These are phyloP conservation scores for Avahi laniger DNA, from an alignment of 2,797 vertebrate genomes.

Conservation along the genomic window DNA sequence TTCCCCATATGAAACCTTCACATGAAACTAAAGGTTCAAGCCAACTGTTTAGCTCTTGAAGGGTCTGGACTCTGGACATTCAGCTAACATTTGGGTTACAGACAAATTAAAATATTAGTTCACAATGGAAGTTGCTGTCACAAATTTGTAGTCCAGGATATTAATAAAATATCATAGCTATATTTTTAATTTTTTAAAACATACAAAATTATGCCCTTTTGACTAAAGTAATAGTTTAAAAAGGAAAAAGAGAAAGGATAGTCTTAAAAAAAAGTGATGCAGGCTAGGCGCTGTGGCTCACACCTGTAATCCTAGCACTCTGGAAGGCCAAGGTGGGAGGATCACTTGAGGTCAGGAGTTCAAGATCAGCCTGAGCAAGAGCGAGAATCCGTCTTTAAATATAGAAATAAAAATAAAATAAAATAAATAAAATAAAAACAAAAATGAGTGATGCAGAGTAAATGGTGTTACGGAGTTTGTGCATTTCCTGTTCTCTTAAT, in stretches of 20 bases:
- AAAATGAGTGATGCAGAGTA: neutral
- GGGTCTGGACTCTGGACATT: neutral
- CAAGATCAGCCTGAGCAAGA: too few relatives aligned
- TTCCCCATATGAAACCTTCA: neutral
- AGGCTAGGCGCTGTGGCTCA: neutral
- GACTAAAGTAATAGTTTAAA: neutral
- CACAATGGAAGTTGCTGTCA: neutral
- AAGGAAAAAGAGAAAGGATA: neutral
- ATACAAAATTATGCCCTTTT: conserved; percentile 10
- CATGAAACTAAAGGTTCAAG: neutral
- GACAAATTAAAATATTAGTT: conserved; percentile 44
- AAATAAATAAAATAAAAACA: too few relatives aligned
- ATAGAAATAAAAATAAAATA: too few relatives aligned
- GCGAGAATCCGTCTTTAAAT: too few relatives aligned
- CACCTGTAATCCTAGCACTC: too few relatives aligned
- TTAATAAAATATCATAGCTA: neutral
- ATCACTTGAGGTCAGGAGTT: too few relatives aligned
- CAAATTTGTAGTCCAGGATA: conserved; percentile 1
- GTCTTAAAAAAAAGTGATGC: neutral
- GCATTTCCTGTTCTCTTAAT: conserved; percentile 15
- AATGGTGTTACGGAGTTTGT: neutral
- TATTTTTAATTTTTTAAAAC: neutral
- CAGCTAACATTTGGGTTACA: neutral
- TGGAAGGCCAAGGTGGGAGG: too few relatives aligned
- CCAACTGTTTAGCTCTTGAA: neutral